Percentiles rank a stretch among this genome's conserved stretches.
phyloP scores from a whole-genome alignment of 2,888 invertebrate genomes.

The Acronicta alni region DNA sequence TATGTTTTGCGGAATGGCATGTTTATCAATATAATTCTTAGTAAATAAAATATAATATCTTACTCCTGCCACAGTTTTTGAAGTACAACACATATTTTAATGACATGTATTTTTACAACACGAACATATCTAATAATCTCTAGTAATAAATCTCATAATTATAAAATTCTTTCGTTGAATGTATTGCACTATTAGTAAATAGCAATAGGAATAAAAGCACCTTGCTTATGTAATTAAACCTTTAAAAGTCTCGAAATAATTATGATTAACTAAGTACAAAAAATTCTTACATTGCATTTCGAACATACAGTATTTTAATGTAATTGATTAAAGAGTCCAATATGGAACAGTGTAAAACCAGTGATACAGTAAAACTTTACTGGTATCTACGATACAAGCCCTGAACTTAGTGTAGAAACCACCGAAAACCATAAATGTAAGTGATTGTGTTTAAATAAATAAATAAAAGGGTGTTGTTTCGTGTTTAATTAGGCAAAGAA shows the following conservation, averaged over 20 bases:
- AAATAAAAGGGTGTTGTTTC: slow-evolving; percentile 26
- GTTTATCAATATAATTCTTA: slow-evolving; percentile 1
- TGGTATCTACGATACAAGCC: too few species aligned
- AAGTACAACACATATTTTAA: slow-evolving; percentile 42
- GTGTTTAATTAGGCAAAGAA: slow-evolving; percentile 10
- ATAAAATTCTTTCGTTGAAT: slow-evolving; percentile 7
- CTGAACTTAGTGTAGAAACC: too few species aligned
- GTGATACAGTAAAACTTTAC: too few species aligned
- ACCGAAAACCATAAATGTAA: too few species aligned
- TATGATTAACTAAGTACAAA: slow-evolving; percentile 48
- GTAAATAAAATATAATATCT: slow-evolving; percentile 4
- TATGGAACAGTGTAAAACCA: too few species aligned
- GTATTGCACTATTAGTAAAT: slow-evolving; percentile 12
- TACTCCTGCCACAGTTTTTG: slow-evolving; percentile 35
- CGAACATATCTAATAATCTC: slow-evolving; percentile 21
- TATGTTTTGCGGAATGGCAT: not conserved
- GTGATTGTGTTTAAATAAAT: slow-evolving; percentile 18
- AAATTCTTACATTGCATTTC: slow-evolving; percentile 31
- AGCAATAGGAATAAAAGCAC: not conserved
- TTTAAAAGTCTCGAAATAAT: slow-evolving; percentile 23
- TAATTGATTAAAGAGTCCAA: too few species aligned
- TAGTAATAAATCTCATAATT: slow-evolving; percentile 30
- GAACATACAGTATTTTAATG: slow-evolving; percentile 30
- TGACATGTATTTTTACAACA: slow-evolving; percentile 35
- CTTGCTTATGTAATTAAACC: slow-evolving; percentile 3